Conservation (phyloP, 2,888 invertebrate species). For the Phengaris arion region DNA sequence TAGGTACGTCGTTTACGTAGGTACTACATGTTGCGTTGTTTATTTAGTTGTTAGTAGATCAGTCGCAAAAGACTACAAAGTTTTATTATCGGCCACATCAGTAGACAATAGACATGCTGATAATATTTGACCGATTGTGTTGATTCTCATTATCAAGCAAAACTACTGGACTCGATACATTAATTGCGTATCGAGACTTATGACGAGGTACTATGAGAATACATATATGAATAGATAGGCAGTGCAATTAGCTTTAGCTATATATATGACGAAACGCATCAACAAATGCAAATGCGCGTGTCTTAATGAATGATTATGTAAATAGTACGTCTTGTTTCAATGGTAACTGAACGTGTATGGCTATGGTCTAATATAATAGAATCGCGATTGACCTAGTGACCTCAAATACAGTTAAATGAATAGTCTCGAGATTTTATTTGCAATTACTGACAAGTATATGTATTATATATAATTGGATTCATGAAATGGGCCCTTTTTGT, state of each 20-base stretch:
- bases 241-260: conserved; percentile 3
- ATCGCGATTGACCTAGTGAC: conserved; percentile 16
- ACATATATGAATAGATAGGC: background rate
- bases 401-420: background rate
- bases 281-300: conserved; percentile 3
- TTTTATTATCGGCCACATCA: background rate
- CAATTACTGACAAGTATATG: background rate
- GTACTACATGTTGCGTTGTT: background rate
- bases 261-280: background rate
- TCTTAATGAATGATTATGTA: conserved; percentile 5
- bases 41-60: background rate
- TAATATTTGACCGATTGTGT: background rate
- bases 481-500: background rate
- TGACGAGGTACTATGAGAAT: background rate
- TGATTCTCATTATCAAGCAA: background rate
- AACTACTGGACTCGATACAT: background rate
- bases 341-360: conserved; percentile 6
- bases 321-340: conserved; percentile 7
- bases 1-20: background rate
- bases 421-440: background rate
- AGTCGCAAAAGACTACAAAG: background rate
- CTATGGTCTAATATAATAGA: background rate
- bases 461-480: background rate
- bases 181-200: conserved; percentile 5
- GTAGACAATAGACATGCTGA: background rate